Percentiles rank a stretch among this genome's conserved stretches.
Evolutionary conservation across 1,140 invertebrate species (phyloP).

Genomic region (Papilio glaucus): DNA sequence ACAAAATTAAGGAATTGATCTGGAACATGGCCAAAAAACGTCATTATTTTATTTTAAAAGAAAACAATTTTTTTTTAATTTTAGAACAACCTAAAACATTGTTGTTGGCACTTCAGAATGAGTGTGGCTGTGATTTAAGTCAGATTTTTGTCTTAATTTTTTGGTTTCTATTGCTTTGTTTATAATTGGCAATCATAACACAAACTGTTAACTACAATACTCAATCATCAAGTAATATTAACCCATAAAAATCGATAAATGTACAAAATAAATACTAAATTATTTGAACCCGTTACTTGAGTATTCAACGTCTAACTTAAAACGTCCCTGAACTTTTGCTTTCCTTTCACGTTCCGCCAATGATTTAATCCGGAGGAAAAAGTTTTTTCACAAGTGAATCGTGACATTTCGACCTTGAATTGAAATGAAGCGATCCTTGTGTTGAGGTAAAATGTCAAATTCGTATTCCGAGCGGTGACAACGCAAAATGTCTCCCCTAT

Average conservation of each 20-base stretch:
- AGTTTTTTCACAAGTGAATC: not conserved
- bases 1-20: no score
- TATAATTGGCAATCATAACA: no score
- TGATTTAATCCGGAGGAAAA: constrained; percentile 9
- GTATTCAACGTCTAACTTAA: not conserved
- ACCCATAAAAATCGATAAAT: not conserved
- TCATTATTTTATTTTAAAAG: no score
- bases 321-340: constrained; percentile 2
- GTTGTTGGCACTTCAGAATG: no score
- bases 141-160: no score
- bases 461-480: not conserved
- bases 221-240: not conserved
- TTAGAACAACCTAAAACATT: no score
- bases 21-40: no score
- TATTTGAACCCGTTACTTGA: not conserved
- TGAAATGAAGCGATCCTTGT: not conserved
- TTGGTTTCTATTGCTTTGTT: no score
- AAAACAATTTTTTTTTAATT: no score
- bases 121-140: no score
- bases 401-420: constrained; percentile 16
- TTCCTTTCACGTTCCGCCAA: constrained; percentile 16
- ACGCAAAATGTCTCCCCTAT: not conserved
- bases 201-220: no score
- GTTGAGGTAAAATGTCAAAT: not conserved
- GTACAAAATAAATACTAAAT: no score